A percentile compares a stretch with the other conserved stretches of the same genome.
Evolutionary conservation across 2,888 invertebrate genomes (phyloP).

Genomic region (Drepana falcataria): DNA sequence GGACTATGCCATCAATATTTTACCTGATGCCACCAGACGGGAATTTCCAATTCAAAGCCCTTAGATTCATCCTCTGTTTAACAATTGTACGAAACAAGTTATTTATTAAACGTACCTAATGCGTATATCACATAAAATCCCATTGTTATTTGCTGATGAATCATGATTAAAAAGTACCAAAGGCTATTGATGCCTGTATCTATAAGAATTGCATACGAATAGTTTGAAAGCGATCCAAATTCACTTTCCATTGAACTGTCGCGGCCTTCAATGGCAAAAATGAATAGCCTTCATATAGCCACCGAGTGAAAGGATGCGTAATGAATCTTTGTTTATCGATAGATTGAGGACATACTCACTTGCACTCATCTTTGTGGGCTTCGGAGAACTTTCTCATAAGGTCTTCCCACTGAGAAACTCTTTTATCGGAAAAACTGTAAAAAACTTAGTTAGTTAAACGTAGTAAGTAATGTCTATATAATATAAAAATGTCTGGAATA

Average conservation of each 20-base stretch:
- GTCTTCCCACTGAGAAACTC: slow-evolving; percentile 58
- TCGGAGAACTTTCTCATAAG: slow-evolving; percentile 64
- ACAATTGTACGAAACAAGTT: no score
- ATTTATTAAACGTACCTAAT: no score
- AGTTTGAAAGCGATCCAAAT: slow-evolving; percentile 3
- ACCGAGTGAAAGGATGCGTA: slow-evolving; percentile 2
- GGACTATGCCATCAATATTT: no score
- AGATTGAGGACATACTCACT: slow-evolving; percentile 32
- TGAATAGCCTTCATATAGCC: slow-evolving; percentile 1
- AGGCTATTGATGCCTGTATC: background rate
- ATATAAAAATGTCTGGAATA: no score
- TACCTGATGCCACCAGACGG: no score
- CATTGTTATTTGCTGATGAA: no score
- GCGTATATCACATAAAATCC: no score
- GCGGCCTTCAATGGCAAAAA: background rate
- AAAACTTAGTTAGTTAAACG: background rate
- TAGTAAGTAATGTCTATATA: no score
- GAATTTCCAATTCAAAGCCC: no score
- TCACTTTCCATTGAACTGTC: slow-evolving; percentile 3
- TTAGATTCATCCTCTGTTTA: no score
- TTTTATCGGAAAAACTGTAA: slow-evolving; percentile 32
- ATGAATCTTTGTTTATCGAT: slow-evolving; percentile 1
- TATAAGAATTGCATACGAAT: background rate
- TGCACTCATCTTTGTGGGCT: slow-evolving; percentile 53
- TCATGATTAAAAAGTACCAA: background rate